Evolutionary conservation across 2,113 vertebrate species (phyloP).

Genomic region (Tonatia bakeri): DNA sequence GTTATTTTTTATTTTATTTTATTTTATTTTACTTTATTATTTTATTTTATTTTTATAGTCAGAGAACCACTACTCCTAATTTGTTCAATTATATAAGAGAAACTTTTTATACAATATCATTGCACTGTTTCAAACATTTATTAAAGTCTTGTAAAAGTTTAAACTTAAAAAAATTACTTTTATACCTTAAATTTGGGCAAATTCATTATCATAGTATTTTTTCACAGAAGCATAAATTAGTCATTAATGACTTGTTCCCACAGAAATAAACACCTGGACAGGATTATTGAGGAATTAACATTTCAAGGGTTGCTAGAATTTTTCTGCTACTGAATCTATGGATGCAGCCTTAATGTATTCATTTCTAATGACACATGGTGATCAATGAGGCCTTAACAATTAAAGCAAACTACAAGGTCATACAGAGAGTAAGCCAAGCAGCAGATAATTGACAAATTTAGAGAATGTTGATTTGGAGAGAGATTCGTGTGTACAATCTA

Average conservation of each 20-base stretch:
- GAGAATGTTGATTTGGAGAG: not conserved
- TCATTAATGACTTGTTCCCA: conserved; percentile 27
- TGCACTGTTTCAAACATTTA: not conserved
- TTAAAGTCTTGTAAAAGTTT: not conserved
- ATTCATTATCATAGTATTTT: conserved; percentile 11
- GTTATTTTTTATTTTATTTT: not conserved
- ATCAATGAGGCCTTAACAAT: conserved; percentile 49
- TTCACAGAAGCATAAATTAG: conserved; percentile 32
- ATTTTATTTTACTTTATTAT: not conserved
- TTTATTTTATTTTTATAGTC: not conserved
- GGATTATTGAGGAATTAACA: conserved; percentile 28
- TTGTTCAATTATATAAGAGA: not conserved
- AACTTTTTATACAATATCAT: not conserved
- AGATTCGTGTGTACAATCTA: not conserved
- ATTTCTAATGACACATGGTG: conserved; percentile 5
- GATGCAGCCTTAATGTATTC: not conserved
- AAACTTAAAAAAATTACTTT: not conserved
- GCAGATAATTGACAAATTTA: not conserved
- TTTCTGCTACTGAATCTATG: not conserved
- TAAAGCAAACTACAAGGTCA: conserved; percentile 2
- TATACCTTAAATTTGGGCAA: conserved; percentile 8
- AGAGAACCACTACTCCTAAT: not conserved
- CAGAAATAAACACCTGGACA: conserved; percentile 12
- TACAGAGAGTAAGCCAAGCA: not conserved
- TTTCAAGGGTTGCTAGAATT: conserved; percentile 13